Evolutionary conservation across 2,797 vertebrate species (phyloP).

Genomic region (Eidolon dupreanum): DNA sequence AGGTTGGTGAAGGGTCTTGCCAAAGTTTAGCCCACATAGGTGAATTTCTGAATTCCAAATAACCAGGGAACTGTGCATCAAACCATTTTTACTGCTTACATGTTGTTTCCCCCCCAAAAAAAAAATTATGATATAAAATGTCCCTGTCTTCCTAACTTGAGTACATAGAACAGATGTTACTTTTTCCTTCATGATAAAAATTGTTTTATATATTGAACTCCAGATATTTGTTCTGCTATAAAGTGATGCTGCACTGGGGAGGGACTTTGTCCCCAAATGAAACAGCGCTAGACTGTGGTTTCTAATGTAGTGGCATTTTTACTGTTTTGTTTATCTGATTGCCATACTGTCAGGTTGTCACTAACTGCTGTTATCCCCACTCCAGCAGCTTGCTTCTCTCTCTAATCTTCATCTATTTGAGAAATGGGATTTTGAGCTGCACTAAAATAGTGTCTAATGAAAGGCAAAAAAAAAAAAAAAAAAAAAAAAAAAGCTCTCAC

Average conservation of each 20-base stretch:
- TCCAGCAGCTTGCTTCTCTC: background rate
- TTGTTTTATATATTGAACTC: background rate
- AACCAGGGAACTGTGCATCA: background rate
- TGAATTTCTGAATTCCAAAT: background rate
- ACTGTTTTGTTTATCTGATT: background rate
- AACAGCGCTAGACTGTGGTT: background rate
- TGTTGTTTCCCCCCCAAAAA: background rate
- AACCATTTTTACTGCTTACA: background rate
- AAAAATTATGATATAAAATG: slow-evolving; percentile 13
- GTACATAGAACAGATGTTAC: background rate
- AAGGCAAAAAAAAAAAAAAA: slow-evolving; percentile 51
- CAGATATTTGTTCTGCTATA: background rate
- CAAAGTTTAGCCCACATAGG: background rate
- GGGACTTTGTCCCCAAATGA: background rate
- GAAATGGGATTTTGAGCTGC: background rate
- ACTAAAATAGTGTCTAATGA: background rate
- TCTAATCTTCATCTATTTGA: background rate
- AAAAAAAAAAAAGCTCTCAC: slow-evolving; percentile 24
- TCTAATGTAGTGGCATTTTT: background rate
- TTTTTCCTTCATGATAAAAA: background rate
- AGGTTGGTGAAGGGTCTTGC: background rate
- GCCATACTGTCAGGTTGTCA: background rate
- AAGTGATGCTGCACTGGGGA: background rate
- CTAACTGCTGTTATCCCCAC: background rate
- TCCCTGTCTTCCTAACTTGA: background rate